phyloP scores from a whole-genome alignment of 1,140 invertebrate genomes.

The Drosophila nebulosa region DNA sequence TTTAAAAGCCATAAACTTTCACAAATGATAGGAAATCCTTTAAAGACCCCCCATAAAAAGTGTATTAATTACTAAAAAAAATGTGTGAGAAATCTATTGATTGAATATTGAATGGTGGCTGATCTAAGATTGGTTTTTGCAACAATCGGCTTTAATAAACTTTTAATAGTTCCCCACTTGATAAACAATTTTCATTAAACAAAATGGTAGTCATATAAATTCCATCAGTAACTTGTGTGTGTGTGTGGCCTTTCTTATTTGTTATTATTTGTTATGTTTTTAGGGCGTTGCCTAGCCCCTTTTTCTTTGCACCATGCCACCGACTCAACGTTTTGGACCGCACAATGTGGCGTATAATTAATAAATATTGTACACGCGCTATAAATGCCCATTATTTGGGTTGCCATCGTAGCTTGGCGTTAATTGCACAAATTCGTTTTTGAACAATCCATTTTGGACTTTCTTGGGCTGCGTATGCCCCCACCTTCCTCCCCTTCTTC shows the following conservation, averaged over 20 bases:
- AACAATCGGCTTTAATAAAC: neutral
- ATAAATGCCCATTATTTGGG: slow-evolving; percentile 56
- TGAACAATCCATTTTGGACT: slow-evolving; percentile 63
- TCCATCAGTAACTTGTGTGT: neutral
- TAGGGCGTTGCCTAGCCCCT: slow-evolving; percentile 36
- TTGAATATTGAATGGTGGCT: neutral
- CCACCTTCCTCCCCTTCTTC: neutral
- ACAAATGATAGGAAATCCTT: neutral
- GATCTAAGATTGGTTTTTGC: neutral
- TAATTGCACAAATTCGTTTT: slow-evolving; percentile 77
- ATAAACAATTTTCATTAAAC: slow-evolving; percentile 43
- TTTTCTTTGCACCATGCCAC: neutral
- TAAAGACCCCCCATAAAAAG: neutral
- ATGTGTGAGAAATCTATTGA: neutral
- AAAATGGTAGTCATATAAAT: slow-evolving; percentile 45
- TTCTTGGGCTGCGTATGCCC: no score
- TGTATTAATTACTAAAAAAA: neutral
- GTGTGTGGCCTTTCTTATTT: slow-evolving; percentile 17
- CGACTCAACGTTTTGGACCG: neutral
- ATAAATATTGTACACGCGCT: slow-evolving; percentile 64
- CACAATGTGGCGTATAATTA: slow-evolving; percentile 74
- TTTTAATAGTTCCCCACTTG: neutral
- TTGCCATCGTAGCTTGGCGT: slow-evolving; percentile 39
- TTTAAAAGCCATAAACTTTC: neutral
- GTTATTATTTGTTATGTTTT: slow-evolving; percentile 25